phyloP scores from a whole-genome alignment of 2,888 invertebrate genomes.

The Trichopoda pennipes region DNA sequence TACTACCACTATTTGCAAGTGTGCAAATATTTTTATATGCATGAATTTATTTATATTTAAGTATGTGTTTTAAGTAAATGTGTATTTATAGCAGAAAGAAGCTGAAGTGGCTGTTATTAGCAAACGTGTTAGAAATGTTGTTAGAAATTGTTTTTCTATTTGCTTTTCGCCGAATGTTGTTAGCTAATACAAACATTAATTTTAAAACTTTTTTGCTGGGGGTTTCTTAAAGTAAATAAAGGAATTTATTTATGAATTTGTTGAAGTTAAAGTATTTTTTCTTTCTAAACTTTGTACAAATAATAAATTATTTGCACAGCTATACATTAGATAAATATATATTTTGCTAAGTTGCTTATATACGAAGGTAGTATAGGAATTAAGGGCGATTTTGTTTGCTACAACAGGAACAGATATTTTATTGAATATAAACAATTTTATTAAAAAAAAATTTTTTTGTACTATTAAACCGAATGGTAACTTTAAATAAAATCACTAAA shows the following conservation, averaged over 20 bases:
- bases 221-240: conserved; percentile 16
- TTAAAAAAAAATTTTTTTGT: no score
- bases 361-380: no score
- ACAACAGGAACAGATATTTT: no score
- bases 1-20: neutral
- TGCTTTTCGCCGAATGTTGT: neutral
- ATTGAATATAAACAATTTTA: no score
- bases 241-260: neutral
- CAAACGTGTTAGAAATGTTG: neutral
- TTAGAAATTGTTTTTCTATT: conserved; percentile 13
- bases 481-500: no score
- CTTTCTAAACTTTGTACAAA: neutral
- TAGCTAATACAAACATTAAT: conserved; percentile 11
- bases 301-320: neutral
- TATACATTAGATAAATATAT: neutral
- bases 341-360: neutral
- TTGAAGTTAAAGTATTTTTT: neutral
- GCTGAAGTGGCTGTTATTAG: no score
- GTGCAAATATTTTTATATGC: neutral
- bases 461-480: no score
- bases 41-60: neutral
- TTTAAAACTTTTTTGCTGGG: conserved; percentile 6
- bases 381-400: no score
- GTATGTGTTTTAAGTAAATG: neutral
- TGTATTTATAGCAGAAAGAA: neutral